These are phyloP conservation scores for Coluber constrictor DNA, from an alignment of 2,797 vertebrate genomes.

Conservation along the genomic window DNA sequence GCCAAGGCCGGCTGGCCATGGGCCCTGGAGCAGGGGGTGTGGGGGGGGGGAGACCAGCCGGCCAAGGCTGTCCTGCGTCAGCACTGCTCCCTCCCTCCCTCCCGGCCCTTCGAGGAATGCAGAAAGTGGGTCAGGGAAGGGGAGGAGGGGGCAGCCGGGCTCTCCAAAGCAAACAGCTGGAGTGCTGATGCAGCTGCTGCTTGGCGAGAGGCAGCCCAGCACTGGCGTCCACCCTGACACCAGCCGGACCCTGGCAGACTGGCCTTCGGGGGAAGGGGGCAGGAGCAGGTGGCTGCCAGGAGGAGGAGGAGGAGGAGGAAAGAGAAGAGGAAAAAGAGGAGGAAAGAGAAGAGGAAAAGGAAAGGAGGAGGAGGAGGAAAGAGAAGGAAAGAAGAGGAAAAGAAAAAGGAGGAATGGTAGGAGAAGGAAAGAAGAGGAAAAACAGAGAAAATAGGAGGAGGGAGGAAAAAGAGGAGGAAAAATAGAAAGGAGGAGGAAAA, in stretches of 20 bases:
- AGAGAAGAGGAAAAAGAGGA: neutral
- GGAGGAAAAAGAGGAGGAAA: too few species aligned
- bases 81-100: neutral
- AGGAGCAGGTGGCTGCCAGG: neutral
- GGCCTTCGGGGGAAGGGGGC: accelerated
- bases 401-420: too few species aligned
- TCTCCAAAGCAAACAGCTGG: neutral
- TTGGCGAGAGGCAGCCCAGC: neutral
- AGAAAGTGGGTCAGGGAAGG: neutral
- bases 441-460: too few species aligned
- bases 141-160: neutral
- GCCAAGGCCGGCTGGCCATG: neutral
- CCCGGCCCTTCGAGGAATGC: neutral
- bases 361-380: too few species aligned
- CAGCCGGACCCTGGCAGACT: neutral
- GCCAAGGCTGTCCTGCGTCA: slow-evolving; percentile 8
- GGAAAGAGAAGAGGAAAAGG: neutral
- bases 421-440: too few species aligned
- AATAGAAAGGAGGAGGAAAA: neutral
- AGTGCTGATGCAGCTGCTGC: neutral
- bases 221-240: neutral
- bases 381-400: too few species aligned
- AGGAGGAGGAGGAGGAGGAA: neutral
- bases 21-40: neutral
- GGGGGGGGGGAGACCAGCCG: too few species aligned